phyloP scores from a whole-genome alignment of 1,140 invertebrate species.

The Tetramorium simillimum region DNA sequence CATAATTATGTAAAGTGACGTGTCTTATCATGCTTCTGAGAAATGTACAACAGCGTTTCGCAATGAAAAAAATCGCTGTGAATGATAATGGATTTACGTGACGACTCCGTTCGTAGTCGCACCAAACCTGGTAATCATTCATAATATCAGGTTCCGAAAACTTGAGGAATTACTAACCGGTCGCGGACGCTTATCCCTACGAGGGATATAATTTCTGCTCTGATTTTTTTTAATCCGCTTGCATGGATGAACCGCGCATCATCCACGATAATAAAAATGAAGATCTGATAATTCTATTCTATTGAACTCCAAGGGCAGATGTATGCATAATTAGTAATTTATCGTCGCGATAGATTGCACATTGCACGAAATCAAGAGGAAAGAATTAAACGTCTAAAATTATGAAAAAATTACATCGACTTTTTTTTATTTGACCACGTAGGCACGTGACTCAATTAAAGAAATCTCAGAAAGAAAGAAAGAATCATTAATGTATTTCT shows the following conservation, averaged over 20 bases:
- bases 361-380: background rate
- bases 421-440: background rate
- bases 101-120: background rate
- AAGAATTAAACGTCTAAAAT: background rate
- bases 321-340: background rate
- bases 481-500: background rate
- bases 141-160: conserved; percentile 72
- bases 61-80: background rate
- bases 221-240: conserved; percentile 45
- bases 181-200: conserved; percentile 53
- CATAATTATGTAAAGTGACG: background rate
- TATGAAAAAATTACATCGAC: background rate
- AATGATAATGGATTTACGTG: conserved; percentile 1
- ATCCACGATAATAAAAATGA: background rate
- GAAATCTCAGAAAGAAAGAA: no score
- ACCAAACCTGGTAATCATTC: conserved; percentile 59
- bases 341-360: background rate
- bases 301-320: background rate
- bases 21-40: background rate
- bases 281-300: conserved; percentile 10
- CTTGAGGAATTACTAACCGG: conserved; percentile 65
- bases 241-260: background rate
- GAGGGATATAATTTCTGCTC: conserved; percentile 71
- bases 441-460: background rate
- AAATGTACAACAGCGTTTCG: background rate